phyloP scores from a whole-genome alignment of 2,113 vertebrate species.

The Acanthochromis polyacanthus region DNA sequence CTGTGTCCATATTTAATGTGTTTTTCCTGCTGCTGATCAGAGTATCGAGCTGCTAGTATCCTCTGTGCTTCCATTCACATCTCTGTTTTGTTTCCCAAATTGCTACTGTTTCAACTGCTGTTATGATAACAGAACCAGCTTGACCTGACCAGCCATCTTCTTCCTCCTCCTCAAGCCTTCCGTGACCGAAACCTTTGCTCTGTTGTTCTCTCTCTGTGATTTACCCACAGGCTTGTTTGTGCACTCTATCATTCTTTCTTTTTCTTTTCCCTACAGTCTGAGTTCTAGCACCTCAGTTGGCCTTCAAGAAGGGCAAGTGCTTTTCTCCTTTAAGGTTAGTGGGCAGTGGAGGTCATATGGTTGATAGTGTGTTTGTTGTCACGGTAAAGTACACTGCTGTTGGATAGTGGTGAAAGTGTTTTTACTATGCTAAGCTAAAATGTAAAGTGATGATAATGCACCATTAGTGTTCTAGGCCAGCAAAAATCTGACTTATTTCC shows the following conservation, averaged over 20 bases:
- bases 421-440: constrained; percentile 7
- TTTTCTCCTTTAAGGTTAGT: constrained; percentile 19
- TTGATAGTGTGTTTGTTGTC: constrained; percentile 12
- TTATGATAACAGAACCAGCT: constrained; percentile 68
- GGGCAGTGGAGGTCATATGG: constrained; percentile 2
- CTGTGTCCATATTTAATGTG: not conserved
- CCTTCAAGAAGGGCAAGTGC: constrained; percentile 13
- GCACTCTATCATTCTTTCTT: constrained; percentile 15
- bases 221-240: constrained; percentile 37
- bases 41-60: not conserved
- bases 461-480: too few relatives aligned
- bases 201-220: constrained; percentile 58
- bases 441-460: not conserved
- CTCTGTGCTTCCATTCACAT: constrained; percentile 23
- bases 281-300: constrained; percentile 25
- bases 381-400: not conserved
- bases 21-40: not conserved
- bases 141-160: constrained; percentile 55
- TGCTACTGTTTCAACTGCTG: constrained; percentile 54
- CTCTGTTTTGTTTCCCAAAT: constrained; percentile 60
- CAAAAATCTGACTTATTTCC: not conserved
- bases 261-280: constrained; percentile 5
- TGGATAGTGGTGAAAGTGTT: not conserved
- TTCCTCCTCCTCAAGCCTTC: constrained; percentile 61
- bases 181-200: constrained; percentile 58